Percentiles rank a stretch among this genome's conserved stretches.
Conservation (phyloP, 2,888 invertebrate species). For the Megamerina dolium region DNA sequence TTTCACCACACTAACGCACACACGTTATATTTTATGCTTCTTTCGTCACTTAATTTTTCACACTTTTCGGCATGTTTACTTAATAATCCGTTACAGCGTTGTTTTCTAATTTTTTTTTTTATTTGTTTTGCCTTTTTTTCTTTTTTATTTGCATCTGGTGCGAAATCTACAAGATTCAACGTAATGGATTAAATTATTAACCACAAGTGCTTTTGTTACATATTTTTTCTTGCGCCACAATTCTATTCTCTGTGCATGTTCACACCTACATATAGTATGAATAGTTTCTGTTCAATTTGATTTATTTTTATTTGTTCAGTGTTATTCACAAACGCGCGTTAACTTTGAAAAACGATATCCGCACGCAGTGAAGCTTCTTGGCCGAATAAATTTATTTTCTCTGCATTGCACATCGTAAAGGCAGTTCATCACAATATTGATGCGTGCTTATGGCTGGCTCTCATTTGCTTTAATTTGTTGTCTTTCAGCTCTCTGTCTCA, state of each 20-base stretch:
- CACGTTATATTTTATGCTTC: not conserved
- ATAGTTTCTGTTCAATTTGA: conserved; percentile 6
- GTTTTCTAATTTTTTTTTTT: conserved; percentile 5
- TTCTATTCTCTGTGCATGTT: conserved; percentile 7
- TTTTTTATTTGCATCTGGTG: no score
- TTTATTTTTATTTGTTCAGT: conserved; percentile 11
- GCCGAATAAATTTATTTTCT: conserved; percentile 36
- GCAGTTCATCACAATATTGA: conserved; percentile 4
- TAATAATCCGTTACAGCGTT: no score
- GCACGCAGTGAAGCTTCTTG: conserved; percentile 43
- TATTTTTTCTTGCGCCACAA: no score
- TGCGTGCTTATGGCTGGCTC: not conserved
- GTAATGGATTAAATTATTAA: no score
- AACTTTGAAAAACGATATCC: conserved; percentile 35
- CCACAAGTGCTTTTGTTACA: no score
- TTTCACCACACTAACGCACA: not conserved
- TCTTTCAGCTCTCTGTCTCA: conserved; percentile 4
- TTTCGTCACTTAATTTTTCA: not conserved
- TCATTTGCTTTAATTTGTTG: no score
- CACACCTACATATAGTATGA: no score
- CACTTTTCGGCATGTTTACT: no score
- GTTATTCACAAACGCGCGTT: conserved; percentile 31
- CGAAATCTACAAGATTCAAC: no score
- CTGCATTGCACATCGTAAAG: conserved; percentile 1
- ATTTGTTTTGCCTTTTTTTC: not conserved